phyloP scores from a whole-genome alignment of 2,888 invertebrate genomes.

The Tiliacea citrago region DNA sequence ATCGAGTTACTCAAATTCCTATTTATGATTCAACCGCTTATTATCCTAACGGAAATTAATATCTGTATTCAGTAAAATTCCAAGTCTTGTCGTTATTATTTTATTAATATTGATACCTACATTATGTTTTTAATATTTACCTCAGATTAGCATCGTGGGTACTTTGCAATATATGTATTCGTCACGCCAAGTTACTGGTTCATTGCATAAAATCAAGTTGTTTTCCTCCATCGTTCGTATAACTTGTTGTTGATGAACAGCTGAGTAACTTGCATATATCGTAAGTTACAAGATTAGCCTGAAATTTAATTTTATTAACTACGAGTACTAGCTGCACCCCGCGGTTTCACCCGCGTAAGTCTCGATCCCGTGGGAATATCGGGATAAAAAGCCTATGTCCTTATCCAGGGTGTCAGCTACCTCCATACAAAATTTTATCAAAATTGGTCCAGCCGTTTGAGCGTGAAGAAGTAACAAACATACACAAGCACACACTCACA shows the following conservation, averaged over 20 bases:
- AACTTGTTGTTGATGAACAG: constrained; percentile 18
- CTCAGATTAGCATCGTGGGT: not conserved
- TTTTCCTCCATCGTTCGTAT: constrained; percentile 23
- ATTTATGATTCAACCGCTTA: constrained; percentile 25
- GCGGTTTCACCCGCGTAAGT: too few relatives aligned
- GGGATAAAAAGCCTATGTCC: too few relatives aligned
- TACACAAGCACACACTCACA: too few relatives aligned
- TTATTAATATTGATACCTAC: constrained; percentile 12
- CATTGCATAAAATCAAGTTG: constrained; percentile 16
- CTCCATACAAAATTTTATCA: too few relatives aligned
- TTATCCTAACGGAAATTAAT: constrained; percentile 12
- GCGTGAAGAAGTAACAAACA: too few relatives aligned
- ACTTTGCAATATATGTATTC: constrained; percentile 2
- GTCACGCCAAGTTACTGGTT: constrained; percentile 1
- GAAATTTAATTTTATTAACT: not conserved
- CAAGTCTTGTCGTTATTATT: not conserved
- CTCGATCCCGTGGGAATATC: too few relatives aligned
- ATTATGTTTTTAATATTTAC: not conserved
- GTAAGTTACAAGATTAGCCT: not conserved
- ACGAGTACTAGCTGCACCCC: too few relatives aligned
- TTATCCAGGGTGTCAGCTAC: too few relatives aligned
- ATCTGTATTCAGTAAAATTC: constrained; percentile 10
- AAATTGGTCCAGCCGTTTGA: too few relatives aligned
- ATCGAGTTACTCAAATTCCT: constrained; percentile 27
- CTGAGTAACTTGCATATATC: constrained; percentile 3